These are phyloP conservation scores for Hydraecia micacea DNA, from an alignment of 2,888 invertebrate genomes.

Conservation along the genomic window DNA sequence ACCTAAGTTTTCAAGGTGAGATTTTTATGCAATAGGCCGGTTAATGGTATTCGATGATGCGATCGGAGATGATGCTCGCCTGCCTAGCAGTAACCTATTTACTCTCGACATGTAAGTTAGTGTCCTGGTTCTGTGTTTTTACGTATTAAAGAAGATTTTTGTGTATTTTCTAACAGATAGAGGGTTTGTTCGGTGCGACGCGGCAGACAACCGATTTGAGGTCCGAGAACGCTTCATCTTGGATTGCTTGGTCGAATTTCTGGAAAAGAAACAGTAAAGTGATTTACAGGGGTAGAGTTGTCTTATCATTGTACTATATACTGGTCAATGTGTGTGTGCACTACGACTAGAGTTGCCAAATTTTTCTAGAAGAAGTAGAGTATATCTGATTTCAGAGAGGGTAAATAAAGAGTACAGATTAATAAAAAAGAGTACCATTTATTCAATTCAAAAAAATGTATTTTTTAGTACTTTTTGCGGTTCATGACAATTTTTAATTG, in stretches of 20 bases:
- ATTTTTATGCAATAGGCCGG: not conserved
- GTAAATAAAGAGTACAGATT: too few species aligned
- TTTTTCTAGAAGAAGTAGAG: too few species aligned
- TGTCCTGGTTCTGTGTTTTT: constrained; percentile 18
- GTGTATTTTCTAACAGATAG: constrained; percentile 71
- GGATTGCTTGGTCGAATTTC: constrained; percentile 90
- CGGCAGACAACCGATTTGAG: constrained; percentile 91
- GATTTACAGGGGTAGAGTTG: not conserved
- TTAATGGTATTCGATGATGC: not conserved
- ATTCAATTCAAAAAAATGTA: too few species aligned
- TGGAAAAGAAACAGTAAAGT: constrained; percentile 72
- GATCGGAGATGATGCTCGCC: too few species aligned
- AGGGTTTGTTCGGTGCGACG: constrained; percentile 77
- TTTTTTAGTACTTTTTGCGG: too few species aligned
- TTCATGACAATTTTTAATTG: too few species aligned
- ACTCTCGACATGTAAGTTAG: not conserved
- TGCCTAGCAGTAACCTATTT: not conserved
- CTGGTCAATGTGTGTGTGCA: too few species aligned
- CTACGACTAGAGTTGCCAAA: too few species aligned
- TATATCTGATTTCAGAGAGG: too few species aligned
- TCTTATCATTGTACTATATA: not conserved
- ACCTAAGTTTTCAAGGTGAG: not conserved
- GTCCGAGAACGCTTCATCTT: constrained; percentile 89
- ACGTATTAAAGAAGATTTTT: not conserved
- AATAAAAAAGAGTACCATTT: too few species aligned